Percentiles rank a stretch among this genome's conserved stretches.
Evolutionary conservation across 2,888 invertebrate species (phyloP).

Genomic region (Drosophila fungiperda): DNA sequence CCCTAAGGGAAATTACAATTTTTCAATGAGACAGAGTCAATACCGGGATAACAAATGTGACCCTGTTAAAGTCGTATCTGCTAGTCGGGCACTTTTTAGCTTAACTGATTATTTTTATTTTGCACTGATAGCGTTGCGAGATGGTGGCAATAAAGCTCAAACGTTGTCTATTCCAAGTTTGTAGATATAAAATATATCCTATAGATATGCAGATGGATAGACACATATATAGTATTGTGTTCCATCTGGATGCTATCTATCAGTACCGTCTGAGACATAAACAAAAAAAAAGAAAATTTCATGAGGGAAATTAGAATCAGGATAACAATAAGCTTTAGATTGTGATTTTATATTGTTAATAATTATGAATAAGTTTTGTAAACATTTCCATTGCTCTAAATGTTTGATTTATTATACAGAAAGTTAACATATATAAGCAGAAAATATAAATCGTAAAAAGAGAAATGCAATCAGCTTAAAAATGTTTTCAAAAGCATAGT

Average conservation of each 20-base stretch:
- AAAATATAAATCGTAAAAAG: background rate
- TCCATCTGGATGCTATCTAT: conserved; percentile 14
- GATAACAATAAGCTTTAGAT: background rate
- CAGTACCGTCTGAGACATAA: conserved; percentile 10
- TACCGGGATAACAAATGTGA: background rate
- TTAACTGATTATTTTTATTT: background rate
- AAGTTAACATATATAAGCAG: background rate
- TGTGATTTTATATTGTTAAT: background rate
- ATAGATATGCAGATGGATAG: background rate
- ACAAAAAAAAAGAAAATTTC: background rate
- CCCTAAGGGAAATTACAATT: no score
- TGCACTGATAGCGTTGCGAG: background rate
- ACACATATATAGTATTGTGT: conserved; percentile 1
- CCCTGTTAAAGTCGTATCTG: background rate
- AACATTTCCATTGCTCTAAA: background rate
- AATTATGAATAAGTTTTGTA: background rate
- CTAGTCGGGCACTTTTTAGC: background rate
- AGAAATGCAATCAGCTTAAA: background rate
- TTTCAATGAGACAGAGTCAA: no score
- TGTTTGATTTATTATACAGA: background rate
- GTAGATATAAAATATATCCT: background rate
- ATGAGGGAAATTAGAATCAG: background rate
- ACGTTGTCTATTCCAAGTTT: background rate
- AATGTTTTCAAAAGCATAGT: background rate
- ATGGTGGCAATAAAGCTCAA: background rate